Percentiles rank a stretch among this genome's conserved stretches.
Conservation (phyloP, 2,113 vertebrate species). For the Pterocles orientalis region DNA sequence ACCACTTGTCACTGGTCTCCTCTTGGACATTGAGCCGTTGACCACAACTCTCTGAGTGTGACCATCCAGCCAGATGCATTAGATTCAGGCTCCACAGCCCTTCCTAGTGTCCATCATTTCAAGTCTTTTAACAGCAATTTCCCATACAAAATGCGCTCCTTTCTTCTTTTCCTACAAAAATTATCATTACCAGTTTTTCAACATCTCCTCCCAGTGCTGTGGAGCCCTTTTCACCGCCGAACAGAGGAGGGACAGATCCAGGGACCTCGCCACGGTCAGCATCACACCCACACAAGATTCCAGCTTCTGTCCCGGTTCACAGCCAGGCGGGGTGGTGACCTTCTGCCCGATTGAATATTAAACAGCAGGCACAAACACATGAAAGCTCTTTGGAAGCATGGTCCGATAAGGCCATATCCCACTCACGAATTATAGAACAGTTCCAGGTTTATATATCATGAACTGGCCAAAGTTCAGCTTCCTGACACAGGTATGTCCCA, state of each 20-base stretch:
- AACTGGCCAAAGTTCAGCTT: not conserved
- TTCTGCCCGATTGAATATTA: not conserved
- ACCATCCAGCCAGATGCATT: too few relatives aligned
- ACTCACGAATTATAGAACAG: accelerated
- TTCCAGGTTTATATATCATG: not conserved
- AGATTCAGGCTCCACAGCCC: not conserved
- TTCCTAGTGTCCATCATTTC: not conserved
- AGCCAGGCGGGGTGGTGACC: not conserved
- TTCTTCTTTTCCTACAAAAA: not conserved
- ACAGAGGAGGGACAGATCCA: not conserved
- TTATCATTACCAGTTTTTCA: not conserved
- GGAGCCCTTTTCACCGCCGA: not conserved
- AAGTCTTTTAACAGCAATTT: not conserved
- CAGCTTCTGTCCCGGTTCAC: not conserved
- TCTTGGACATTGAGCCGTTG: too few relatives aligned
- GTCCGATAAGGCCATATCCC: not conserved
- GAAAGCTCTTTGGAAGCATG: not conserved
- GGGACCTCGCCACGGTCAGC: accelerated
- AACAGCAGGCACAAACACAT: not conserved
- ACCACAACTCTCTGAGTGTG: too few relatives aligned
- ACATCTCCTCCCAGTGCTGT: not conserved
- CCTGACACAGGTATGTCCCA: not conserved
- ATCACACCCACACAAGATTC: not conserved
- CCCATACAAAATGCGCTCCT: too few relatives aligned
- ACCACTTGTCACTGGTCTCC: too few relatives aligned